Evolutionary conservation across 2,888 invertebrate genomes (phyloP), one percentile per base, ranked within the genome.

Genomic region (Magallana nippona): DNA sequence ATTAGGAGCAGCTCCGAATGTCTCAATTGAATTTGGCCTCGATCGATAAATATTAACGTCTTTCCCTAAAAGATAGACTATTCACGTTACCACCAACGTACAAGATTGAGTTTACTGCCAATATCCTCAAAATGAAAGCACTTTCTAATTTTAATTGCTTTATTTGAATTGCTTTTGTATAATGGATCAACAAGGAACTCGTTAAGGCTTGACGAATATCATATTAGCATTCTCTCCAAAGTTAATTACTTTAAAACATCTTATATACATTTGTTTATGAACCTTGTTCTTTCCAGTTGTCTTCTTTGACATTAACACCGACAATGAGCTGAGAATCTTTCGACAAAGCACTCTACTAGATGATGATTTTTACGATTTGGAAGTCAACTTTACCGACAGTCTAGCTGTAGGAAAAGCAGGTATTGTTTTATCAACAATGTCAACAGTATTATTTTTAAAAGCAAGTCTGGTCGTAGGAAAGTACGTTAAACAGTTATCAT

Each of bases 11-110:
- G 71, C 15, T 71, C 32, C 71, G 27, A 15, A 71, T 71, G 71
- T 71, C 71, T 71, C 71, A 71, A 71, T 71, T 71, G 71, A 71
- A 71, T 71, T 71, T 71, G 11, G 71, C 71, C 22, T 71, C 71
- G 71, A 71, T 71, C 71, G 71, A 27, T 44, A 8, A 71, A 71
- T 71, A 71, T 71, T 71, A 71, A 19, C 27, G 71, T 71, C 71
- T 71, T 71, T 71, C 71, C 27, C 13, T 22, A 27, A 27, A 71
- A 71, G 71, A 71, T 71, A 71, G 71, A 71, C 13, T 71, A 22
- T 71, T 71, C 27, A 22, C 71, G 13, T 71, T 71, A 71, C 22
- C 71, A 32, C 27, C 13, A 27, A 71, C 22, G 15, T 32, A 71
- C 0, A 13, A 15, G 22, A 22, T 60, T 60, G n/a, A 19, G n/a